Percentiles rank a stretch among this genome's conserved stretches.
These are phyloP conservation scores for Ceyx melanurus DNA, from an alignment of 2,113 vertebrate genomes.

Conservation along the genomic window DNA sequence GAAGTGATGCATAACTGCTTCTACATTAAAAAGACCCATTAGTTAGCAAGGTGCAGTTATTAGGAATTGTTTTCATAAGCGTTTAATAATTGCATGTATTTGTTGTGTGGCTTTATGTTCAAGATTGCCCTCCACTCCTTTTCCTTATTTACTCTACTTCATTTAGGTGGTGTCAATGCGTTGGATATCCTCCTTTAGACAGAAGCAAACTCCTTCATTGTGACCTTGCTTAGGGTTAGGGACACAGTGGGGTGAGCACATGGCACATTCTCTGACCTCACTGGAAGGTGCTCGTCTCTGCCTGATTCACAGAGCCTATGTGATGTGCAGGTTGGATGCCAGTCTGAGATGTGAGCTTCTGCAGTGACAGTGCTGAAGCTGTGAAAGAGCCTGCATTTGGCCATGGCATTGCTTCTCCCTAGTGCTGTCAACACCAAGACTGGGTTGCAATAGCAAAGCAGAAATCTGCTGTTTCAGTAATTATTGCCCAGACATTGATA, in stretches of 20 bases:
- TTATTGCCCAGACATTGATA: background rate
- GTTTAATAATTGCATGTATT: conserved; percentile 5
- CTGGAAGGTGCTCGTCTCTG: background rate
- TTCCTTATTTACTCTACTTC: background rate
- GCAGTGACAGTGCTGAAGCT: background rate
- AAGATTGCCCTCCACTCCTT: background rate
- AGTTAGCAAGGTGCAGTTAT: conserved; percentile 29
- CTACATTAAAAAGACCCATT: conserved; percentile 42
- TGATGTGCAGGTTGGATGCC: background rate
- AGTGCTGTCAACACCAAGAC: conserved; percentile 19
- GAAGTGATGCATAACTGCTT: conserved; percentile 27
- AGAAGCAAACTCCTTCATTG: background rate
- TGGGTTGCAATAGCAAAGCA: background rate
- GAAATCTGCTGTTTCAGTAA: conserved; percentile 21
- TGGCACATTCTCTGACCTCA: fast-evolving
- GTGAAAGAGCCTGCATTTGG: conserved; percentile 20
- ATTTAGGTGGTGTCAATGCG: background rate
- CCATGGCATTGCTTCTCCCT: background rate
- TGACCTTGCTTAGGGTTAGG: background rate
- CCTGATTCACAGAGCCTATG: background rate
- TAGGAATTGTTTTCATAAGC: background rate
- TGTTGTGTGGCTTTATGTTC: background rate
- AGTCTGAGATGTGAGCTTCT: background rate
- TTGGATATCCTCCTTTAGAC: background rate
- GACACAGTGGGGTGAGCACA: fast-evolving